Percentiles rank a stretch among this genome's conserved stretches.
Conservation (phyloP, 1,140 invertebrate genomes). For the Aphaenogaster ashmeadi region DNA sequence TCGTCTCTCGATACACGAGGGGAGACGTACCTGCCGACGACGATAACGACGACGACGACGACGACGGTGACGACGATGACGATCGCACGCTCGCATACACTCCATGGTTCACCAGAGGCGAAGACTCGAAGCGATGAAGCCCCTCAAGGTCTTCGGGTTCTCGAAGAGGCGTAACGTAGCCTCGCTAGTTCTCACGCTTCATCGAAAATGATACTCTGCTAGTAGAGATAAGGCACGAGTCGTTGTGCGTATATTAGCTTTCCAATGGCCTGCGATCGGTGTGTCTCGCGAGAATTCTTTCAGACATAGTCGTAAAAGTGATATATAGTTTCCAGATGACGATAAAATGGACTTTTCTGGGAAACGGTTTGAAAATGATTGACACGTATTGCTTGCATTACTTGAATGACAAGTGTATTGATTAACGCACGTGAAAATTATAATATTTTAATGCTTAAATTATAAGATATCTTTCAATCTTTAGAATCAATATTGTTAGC, state of each 20-base stretch:
- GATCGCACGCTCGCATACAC: background rate
- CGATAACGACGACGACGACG: background rate
- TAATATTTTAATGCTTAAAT: slow-evolving; percentile 21
- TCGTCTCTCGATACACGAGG: slow-evolving; percentile 20
- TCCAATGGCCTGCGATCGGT: background rate
- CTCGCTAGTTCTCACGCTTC: slow-evolving; percentile 19
- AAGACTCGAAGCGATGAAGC: slow-evolving; percentile 24
- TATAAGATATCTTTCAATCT: background rate
- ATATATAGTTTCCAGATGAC: background rate
- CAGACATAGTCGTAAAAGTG: background rate
- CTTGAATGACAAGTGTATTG: background rate
- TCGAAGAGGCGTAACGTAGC: background rate
- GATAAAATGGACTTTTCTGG: background rate
- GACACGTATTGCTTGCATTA: background rate
- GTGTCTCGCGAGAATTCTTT: background rate
- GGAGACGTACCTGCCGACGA: slow-evolving; percentile 1
- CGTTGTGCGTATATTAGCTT: slow-evolving; percentile 20
- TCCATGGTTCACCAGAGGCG: background rate
- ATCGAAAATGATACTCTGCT: slow-evolving; percentile 15
- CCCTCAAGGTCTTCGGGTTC: slow-evolving; percentile 17
- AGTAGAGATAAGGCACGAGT: slow-evolving; percentile 16
- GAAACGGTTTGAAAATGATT: background rate
- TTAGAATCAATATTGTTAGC: background rate
- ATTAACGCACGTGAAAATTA: background rate
- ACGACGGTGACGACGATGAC: background rate